Percentiles rank a stretch among this genome's conserved stretches.
Evolutionary conservation across 2,797 vertebrate genomes (phyloP).

Genomic region (Loris lydekkerianus): DNA sequence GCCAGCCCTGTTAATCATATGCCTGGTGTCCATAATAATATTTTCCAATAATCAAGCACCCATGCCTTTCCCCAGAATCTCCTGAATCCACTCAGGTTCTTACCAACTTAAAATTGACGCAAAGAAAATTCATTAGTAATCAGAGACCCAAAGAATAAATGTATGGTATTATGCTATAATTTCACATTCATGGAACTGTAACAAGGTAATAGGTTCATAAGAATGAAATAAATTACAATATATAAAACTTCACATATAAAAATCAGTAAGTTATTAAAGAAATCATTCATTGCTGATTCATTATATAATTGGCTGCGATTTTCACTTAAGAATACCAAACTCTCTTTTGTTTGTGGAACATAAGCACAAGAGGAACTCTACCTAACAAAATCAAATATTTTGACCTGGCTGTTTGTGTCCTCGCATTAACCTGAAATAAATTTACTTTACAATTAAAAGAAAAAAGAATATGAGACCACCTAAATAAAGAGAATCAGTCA

Average conservation of each 20-base stretch:
- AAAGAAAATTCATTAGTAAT: background rate
- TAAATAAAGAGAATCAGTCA: slow-evolving; percentile 52
- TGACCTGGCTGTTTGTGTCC: no score
- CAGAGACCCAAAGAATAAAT: background rate
- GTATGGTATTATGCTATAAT: background rate
- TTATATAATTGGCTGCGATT: slow-evolving; percentile 29
- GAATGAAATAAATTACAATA: slow-evolving; percentile 34
- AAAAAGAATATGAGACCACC: background rate
- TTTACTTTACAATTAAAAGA: no score
- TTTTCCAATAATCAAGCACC: background rate
- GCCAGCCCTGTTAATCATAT: background rate
- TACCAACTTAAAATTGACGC: slow-evolving; percentile 23
- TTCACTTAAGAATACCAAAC: slow-evolving; percentile 24
- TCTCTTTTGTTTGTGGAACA: no score
- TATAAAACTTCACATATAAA: background rate
- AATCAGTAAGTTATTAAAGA: background rate
- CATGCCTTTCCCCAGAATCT: background rate
- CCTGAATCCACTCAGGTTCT: background rate
- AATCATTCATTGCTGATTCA: slow-evolving; percentile 3
- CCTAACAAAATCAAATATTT: no score
- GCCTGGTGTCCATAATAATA: no score
- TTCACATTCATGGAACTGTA: background rate
- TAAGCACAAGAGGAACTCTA: no score
- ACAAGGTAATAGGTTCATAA: background rate
- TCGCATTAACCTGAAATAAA: no score